Evolutionary conservation across 2,113 vertebrate species (phyloP).

Genomic region (Phylloscopus trochilus): DNA sequence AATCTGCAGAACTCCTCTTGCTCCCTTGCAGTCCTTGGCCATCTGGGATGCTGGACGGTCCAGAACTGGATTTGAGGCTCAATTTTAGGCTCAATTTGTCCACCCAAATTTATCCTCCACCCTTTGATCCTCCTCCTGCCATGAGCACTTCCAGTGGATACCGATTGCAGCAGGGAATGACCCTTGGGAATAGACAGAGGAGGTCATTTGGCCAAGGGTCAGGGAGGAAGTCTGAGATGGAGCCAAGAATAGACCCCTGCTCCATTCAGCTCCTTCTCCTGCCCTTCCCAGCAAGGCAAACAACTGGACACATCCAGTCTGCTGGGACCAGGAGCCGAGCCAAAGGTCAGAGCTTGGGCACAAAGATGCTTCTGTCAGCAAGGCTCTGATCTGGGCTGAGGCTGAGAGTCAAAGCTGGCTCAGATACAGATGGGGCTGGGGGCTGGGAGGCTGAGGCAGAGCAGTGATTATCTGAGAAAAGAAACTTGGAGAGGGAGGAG

Average conservation of each 20-base stretch:
- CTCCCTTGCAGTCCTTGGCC: not conserved
- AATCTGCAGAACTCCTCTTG: not conserved
- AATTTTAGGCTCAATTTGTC: not conserved
- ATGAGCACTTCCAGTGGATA: not conserved
- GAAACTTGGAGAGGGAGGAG: not conserved
- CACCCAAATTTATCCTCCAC: not conserved
- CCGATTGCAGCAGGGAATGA: not conserved
- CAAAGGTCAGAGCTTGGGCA: constrained; percentile 45
- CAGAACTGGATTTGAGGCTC: not conserved
- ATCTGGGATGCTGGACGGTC: not conserved
- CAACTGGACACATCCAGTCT: not conserved
- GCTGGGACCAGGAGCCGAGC: not conserved
- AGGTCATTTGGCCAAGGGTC: not conserved
- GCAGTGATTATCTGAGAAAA: not conserved
- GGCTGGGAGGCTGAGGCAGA: not conserved
- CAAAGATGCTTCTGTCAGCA: constrained; percentile 36
- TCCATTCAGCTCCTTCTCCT: not conserved
- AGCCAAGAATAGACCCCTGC: not conserved
- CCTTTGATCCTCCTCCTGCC: not conserved
- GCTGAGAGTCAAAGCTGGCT: not conserved
- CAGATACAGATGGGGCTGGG: not conserved
- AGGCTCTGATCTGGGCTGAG: not conserved
- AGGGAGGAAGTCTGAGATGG: not conserved
- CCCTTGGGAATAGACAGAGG: not conserved
- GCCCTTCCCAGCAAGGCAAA: not conserved